Evolutionary conservation across 2,113 vertebrate genomes (phyloP).

Genomic region (Carollia perspicillata): DNA sequence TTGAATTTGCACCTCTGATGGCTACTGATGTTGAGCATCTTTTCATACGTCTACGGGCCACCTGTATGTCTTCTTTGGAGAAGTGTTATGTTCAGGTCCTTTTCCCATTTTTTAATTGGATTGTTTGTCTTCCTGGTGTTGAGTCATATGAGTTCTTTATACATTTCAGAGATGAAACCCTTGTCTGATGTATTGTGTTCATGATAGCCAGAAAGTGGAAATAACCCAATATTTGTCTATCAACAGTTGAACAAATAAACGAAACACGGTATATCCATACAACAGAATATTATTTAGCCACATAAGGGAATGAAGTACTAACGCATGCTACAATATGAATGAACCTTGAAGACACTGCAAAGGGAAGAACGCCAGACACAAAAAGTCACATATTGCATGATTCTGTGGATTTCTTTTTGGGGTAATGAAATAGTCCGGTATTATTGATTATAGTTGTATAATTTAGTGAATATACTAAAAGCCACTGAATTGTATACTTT

Average conservation of each 20-base stretch:
- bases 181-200: no score
- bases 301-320: neutral
- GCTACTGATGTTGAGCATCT: no score
- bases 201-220: conserved; percentile 15
- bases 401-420: neutral
- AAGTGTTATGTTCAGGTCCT: no score
- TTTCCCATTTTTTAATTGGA: no score
- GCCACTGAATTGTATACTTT: neutral
- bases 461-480: neutral
- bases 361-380: neutral
- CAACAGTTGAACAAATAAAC: neutral
- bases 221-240: neutral
- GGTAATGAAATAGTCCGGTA: neutral
- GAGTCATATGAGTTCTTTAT: no score
- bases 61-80: no score
- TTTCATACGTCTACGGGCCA: no score
- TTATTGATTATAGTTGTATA: neutral
- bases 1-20: no score
- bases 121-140: no score
- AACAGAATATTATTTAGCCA: neutral
- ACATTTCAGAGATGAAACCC: no score
- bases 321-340: neutral
- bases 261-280: neutral
- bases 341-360: neutral
- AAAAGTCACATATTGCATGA: neutral